Evolutionary conservation across 2,113 vertebrate genomes (phyloP).

Genomic region (Enhydra lutris): DNA sequence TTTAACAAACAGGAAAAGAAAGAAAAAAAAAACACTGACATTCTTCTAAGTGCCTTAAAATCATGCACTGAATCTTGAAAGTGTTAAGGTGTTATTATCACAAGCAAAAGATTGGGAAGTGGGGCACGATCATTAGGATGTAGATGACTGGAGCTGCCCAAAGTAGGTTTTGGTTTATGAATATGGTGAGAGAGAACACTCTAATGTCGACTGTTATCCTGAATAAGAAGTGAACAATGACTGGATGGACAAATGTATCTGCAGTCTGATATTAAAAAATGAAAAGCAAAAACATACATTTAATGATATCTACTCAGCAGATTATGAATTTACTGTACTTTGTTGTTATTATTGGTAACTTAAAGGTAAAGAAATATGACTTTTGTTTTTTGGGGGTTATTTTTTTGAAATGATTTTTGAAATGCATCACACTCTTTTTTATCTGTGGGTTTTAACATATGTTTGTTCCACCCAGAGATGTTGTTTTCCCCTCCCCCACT

Average conservation of each 20-base stretch:
- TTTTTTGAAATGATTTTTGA: neutral
- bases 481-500: fast-evolving
- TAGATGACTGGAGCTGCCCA: neutral
- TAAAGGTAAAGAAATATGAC: neutral
- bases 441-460: neutral
- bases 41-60: neutral
- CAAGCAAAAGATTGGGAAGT: neutral
- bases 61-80: neutral
- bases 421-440: neutral
- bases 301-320: neutral
- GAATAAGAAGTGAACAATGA: neutral
- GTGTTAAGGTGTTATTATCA: neutral
- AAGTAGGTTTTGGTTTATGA: neutral
- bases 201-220: neutral
- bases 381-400: neutral
- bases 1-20: neutral
- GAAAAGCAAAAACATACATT: neutral
- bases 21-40: neutral
- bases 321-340: neutral
- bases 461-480: neutral
- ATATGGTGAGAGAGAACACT: neutral
- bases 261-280: neutral
- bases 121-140: neutral
- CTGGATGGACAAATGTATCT: neutral
- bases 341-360: neutral